Evolutionary conservation across 1,140 invertebrate species (phyloP).

Genomic region (Zophobas atratus): DNA sequence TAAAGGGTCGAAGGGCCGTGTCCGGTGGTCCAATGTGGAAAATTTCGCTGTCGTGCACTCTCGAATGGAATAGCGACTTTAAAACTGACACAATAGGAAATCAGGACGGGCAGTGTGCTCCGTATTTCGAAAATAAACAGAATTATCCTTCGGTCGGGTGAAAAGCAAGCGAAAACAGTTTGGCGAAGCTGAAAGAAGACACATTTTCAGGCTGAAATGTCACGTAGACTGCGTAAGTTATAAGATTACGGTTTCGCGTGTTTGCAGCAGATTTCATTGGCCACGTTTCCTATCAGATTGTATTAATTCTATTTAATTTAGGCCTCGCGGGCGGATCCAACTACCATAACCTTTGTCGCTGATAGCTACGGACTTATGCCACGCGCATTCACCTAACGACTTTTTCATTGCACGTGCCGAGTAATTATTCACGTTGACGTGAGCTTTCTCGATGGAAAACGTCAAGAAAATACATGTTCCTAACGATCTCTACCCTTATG

Average conservation of each 20-base stretch:
- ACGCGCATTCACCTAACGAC: constrained; percentile 46
- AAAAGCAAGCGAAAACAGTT: constrained; percentile 43
- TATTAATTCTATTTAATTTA: constrained; percentile 59
- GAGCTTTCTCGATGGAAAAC: background rate
- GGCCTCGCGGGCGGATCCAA: constrained; percentile 43
- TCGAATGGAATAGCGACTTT: constrained; percentile 24
- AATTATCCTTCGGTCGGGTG: constrained; percentile 47
- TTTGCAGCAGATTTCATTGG: constrained; percentile 51
- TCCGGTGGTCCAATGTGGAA: constrained; percentile 24
- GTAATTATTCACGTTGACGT: constrained; percentile 3
- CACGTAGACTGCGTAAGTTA: constrained; percentile 55
- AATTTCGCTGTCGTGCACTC: background rate
- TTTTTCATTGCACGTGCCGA: constrained; percentile 44
- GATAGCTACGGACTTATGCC: constrained; percentile 43
- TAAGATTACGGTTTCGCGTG: constrained; percentile 56
- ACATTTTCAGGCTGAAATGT: constrained; percentile 49
- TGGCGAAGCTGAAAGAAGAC: constrained; percentile 45
- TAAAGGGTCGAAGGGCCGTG: constrained; percentile 4
- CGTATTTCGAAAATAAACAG: constrained; percentile 49
- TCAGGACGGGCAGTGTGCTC: constrained; percentile 45
- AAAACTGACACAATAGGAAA: constrained; percentile 53
- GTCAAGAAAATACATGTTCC: constrained; percentile 6
- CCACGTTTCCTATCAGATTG: constrained; percentile 55
- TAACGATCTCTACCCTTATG: constrained; percentile 28
- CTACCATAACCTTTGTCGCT: constrained; percentile 16